Conservation (phyloP, 2,797 vertebrate genomes). For the Masticophis lateralis region DNA sequence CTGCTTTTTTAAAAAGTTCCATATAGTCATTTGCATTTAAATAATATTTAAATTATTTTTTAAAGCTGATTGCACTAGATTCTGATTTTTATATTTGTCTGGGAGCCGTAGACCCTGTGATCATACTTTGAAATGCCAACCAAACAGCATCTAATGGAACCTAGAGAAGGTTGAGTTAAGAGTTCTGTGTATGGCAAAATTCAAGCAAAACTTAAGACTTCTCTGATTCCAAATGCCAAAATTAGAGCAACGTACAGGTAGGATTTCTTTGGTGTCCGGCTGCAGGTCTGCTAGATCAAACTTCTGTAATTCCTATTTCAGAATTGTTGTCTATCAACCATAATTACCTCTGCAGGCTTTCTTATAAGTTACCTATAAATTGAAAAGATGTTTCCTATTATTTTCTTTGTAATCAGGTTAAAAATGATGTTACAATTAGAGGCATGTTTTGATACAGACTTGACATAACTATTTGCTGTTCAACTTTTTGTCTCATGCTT, state of each 20-base stretch:
- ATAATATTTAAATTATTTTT: neutral
- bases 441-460: slow-evolving; percentile 53
- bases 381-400: neutral
- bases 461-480: slow-evolving; percentile 41
- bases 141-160: neutral
- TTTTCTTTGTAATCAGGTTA: slow-evolving; percentile 2
- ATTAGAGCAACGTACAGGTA: neutral
- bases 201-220: neutral
- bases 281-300: neutral
- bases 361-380: slow-evolving; percentile 1
- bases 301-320: slow-evolving; percentile 33
- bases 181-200: neutral
- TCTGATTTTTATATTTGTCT: neutral
- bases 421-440: slow-evolving; percentile 2
- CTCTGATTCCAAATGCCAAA: neutral
- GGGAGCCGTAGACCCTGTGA: neutral
- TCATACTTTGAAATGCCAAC: neutral
- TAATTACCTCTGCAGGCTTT: neutral
- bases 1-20: neutral
- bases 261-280: neutral
- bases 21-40: neutral
- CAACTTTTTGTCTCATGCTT: slow-evolving; percentile 23
- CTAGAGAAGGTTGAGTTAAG: neutral
- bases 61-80: neutral
- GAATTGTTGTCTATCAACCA: neutral